Evolutionary conservation across 2,888 invertebrate genomes (phyloP), one percentile per base, ranked within the genome.

Genomic region (Trichopria drosophilae): DNA sequence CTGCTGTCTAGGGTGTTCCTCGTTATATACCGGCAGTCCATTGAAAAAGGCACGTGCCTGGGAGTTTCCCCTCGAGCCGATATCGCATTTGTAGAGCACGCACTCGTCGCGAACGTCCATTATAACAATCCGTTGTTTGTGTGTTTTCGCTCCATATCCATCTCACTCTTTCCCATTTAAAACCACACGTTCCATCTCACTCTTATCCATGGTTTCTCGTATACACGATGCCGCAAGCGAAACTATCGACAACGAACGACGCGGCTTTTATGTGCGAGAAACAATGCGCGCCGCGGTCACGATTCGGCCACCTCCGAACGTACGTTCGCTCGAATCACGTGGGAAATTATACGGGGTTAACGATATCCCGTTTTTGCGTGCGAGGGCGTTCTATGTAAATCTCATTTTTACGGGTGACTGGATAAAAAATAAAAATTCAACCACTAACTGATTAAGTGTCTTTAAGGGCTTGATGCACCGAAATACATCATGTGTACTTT

Each of bases 71-170:
- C 64, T n/a, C n/a, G n/a, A n/a, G 56, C 69, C 71, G 67, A 72
- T 72, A 72, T 72, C 71, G 72, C 71, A 73, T 72, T 73, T 73
- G 72, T 72, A 72, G 68, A 68, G 68, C 70, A 70, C 72, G 69
- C 63, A 66, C 64, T 64, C 59, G 52, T 58, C 55, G 60, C 66
- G 60, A 61, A 55, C 70, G 66, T 67, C 69, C 67, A 72, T 72
- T 72, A 71, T 72, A 71, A 68, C 69, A 67, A 71, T 72, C 66
- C 67, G 69, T 65, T 72, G 70, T 72, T 72, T 72, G 70, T 69
- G 65, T 70, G 68, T 70, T 71, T 70, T 67, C n/a, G n/a, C n/a
- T 36, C 37, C 51, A 23, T 49, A 28, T 52, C 34, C 40, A 31
- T 40, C 26, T 10, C 24, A 22, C 35, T 9, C 18, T 29, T 26